These are phyloP conservation scores for Mastomys natalensis DNA, from an alignment of 2,113 vertebrate species.

Conservation along the genomic window DNA sequence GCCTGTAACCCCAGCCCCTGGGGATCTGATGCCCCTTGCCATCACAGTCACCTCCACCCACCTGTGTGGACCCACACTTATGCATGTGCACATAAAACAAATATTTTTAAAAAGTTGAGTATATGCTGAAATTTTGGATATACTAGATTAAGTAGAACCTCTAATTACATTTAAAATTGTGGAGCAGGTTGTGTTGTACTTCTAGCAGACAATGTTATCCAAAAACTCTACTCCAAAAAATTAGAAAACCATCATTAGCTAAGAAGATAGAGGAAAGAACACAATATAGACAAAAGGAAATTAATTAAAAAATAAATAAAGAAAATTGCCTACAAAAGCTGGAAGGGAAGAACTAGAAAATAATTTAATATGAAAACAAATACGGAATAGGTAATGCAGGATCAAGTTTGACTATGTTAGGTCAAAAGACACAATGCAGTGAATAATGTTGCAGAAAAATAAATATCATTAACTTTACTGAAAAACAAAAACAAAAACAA, in stretches of 20 bases:
- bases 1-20: not conserved
- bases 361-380: slow-evolving; percentile 17
- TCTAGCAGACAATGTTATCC: not conserved
- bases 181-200: not conserved
- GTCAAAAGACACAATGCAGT: not conserved
- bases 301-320: slow-evolving; percentile 41
- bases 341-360: slow-evolving; percentile 17
- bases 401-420: not conserved
- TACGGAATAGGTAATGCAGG: not conserved
- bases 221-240: not conserved
- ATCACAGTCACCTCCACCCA: not conserved
- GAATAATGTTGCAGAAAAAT: not conserved
- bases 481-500: too few relatives aligned
- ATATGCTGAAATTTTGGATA: slow-evolving; percentile 11
- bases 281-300: slow-evolving; percentile 19
- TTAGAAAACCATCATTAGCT: not conserved
- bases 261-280: not conserved
- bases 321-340: slow-evolving; percentile 28
- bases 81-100: not conserved
- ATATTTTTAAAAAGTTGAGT: not conserved
- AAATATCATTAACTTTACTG: not conserved
- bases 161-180: slow-evolving; percentile 31
- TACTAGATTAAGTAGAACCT: not conserved
- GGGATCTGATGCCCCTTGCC: not conserved
- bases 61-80: not conserved